Evolutionary conservation across 2,113 vertebrate genomes (phyloP), one percentile per base, ranked within the genome.

Genomic region (Chitala chitala): DNA sequence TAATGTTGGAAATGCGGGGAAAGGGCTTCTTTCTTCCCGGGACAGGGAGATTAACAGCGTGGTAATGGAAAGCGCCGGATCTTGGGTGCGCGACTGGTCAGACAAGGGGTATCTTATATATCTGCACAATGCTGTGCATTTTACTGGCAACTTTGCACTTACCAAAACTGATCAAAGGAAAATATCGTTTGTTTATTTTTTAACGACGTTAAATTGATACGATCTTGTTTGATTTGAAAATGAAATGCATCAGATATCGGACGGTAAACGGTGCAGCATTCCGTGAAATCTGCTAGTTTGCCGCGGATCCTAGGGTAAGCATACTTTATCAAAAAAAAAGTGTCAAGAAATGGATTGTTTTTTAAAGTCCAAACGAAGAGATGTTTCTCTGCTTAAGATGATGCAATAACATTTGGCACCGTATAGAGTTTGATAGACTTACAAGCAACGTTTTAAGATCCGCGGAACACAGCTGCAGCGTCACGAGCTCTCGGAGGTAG

Each of bases 151-250:
- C 10, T 61, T 73, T 61, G 72, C 51, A 70, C 50, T 51, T 15
- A 74, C 29, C 13, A 48, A 31, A 38, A 68, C 3, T 31, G 3
- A 68, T 40, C 44, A 33, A 24, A 15, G 6, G 15, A 44, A 73
- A 74, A 10, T 22, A 74, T 66, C 80, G 66, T 79, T 26, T 69
- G 74, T 66, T 76, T 82, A 36, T 86, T 80, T 82, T 68, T 79
- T 73, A 78, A 83, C 75, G 80, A 83, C 90, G 89, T 87, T 77
- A 87, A 83, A 88, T 89, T 89, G 89, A 82, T 85, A 83, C 75
- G 78, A 69, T 77, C 65, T 78, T 78, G 75, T 55, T 74, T 51
- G 84, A 81, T 76, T 73, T 78, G 82, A 81, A 66, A 54, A 53
- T 74, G 58, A 77, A 74, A 83, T 66, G 78, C 56, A 73, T 82